phyloP scores from a whole-genome alignment of 2,888 invertebrate genomes.

The Nesidiocoris tenuis region DNA sequence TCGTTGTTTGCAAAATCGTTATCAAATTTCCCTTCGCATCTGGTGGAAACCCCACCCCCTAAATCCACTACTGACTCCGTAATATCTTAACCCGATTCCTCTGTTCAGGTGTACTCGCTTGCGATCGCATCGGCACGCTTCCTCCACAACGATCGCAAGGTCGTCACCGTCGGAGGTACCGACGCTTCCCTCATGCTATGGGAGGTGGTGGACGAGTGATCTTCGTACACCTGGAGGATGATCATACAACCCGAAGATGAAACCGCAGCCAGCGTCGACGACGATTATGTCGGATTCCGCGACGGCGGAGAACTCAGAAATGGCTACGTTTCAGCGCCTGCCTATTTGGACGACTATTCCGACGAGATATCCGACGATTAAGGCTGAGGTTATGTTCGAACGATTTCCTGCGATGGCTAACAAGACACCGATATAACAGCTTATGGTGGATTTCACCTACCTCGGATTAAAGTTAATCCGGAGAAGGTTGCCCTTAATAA shows the following conservation, averaged over 20 bases:
- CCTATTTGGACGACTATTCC: constrained; percentile 2
- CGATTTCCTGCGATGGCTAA: too few species aligned
- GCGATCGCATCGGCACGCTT: constrained; percentile 77
- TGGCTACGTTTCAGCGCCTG: constrained; percentile 4
- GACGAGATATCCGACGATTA: constrained; percentile 21
- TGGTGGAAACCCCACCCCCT: too few species aligned
- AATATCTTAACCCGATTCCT: too few species aligned
- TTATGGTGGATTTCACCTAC: too few species aligned
- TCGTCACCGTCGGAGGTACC: constrained; percentile 81
- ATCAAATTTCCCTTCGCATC: too few species aligned
- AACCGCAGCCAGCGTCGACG: neutral
- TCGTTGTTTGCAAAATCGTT: too few species aligned
- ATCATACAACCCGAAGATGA: constrained; percentile 39
- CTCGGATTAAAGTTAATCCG: too few species aligned
- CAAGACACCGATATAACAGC: too few species aligned
- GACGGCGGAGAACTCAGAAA: neutral
- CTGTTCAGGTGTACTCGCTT: constrained; percentile 69
- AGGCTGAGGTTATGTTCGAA: too few species aligned
- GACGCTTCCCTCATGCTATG: constrained; percentile 89
- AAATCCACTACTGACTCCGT: too few species aligned
- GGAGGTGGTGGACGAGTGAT: constrained; percentile 79
- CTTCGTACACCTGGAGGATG: constrained; percentile 37
- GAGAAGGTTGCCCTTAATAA: too few species aligned
- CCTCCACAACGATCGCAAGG: constrained; percentile 80
- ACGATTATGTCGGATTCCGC: neutral